Evolutionary conservation across 2,888 invertebrate species (phyloP).

Genomic region (Rhagonycha lutea): DNA sequence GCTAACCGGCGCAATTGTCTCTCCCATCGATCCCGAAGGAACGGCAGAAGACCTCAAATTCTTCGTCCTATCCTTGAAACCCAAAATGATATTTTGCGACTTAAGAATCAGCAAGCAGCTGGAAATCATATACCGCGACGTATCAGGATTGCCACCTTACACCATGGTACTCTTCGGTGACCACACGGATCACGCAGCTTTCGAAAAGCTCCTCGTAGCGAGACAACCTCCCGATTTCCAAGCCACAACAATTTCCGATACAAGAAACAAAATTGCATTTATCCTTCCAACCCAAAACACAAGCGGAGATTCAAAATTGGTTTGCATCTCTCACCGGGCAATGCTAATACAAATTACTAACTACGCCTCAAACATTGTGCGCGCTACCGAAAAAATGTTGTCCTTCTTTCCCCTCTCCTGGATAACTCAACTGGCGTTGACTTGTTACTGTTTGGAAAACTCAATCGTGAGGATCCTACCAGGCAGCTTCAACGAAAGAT

Average conservation of each 20-base stretch:
- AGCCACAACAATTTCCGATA: slow-evolving; percentile 37
- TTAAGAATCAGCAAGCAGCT: slow-evolving; percentile 40
- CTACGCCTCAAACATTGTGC: slow-evolving; percentile 36
- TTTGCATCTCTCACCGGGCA: slow-evolving; percentile 46
- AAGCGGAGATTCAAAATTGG: slow-evolving; percentile 39
- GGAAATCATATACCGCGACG: slow-evolving; percentile 35
- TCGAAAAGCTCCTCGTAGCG: slow-evolving; percentile 22
- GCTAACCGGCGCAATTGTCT: slow-evolving; percentile 46
- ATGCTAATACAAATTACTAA: slow-evolving; percentile 37
- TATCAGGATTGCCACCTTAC: slow-evolving; percentile 3
- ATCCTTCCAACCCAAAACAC: slow-evolving; percentile 46
- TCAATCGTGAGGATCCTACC: slow-evolving; percentile 40
- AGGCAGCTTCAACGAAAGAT: slow-evolving; percentile 40
- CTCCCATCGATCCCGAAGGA: slow-evolving; percentile 43
- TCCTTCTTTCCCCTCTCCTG: slow-evolving; percentile 46
- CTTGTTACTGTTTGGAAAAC: slow-evolving; percentile 42
- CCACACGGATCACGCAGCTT: slow-evolving; percentile 29
- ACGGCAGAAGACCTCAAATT: slow-evolving; percentile 38
- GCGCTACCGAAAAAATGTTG: slow-evolving; percentile 39
- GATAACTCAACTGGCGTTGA: slow-evolving; percentile 41
- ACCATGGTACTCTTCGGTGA: slow-evolving; percentile 38
- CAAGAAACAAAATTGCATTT: slow-evolving; percentile 42
- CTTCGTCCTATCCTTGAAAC: slow-evolving; percentile 40
- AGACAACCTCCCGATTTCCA: slow-evolving; percentile 31
- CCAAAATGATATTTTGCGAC: slow-evolving; percentile 48